Evolutionary conservation across 2,888 invertebrate species (phyloP).

Genomic region (Epicampocera succincta): DNA sequence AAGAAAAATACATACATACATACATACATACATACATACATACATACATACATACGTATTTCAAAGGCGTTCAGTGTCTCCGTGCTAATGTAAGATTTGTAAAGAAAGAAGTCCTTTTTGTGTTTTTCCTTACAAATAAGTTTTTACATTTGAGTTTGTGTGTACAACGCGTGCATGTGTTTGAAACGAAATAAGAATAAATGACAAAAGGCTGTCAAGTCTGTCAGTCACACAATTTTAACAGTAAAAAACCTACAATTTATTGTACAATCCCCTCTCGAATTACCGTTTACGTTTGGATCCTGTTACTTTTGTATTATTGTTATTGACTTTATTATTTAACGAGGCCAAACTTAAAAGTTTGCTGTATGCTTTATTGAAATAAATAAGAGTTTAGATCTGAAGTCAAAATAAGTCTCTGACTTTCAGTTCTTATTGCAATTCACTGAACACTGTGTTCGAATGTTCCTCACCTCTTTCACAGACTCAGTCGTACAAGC

Average conservation of each 20-base stretch:
- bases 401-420: no score
- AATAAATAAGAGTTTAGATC: no score
- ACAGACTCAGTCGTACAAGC: no score
- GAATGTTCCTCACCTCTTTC: no score
- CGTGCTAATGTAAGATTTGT: no score
- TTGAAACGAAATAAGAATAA: constrained; percentile 72
- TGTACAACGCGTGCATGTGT: no score
- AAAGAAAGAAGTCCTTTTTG: no score
- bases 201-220: constrained; percentile 79
- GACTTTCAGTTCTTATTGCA: no score
- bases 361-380: not conserved
- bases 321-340: not conserved
- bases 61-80: no score
- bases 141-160: no score
- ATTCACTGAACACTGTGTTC: no score
- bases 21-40: not conserved
- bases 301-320: constrained; percentile 1
- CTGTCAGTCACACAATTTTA: constrained; percentile 75
- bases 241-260: constrained; percentile 28
- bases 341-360: not conserved
- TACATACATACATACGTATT: not conserved
- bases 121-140: no score
- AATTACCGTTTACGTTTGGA: not conserved
- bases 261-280: constrained; percentile 5
- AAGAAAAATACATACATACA: not conserved